Evolutionary conservation across 2,113 vertebrate genomes (phyloP), one percentile per base, ranked within the genome.

Genomic region (Myrmophylax atrothorax): DNA sequence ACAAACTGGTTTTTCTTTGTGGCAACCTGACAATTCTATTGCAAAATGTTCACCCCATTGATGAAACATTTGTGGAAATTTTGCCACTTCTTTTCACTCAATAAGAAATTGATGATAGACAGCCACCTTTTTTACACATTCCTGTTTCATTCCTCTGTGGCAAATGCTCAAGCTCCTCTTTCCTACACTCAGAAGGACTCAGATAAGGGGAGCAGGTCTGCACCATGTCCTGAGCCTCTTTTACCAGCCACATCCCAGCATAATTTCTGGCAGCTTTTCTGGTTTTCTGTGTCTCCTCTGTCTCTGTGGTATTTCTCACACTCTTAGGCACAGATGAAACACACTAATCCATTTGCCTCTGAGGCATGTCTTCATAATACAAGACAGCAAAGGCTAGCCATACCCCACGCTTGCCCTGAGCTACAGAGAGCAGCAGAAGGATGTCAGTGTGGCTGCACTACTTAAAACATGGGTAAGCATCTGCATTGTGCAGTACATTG

Each of bases 281-380:
- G 58, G 0, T 52, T 95, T 94, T 62, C 73, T 85, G 12, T 66
- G 23, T 68, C 62, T 79, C 29, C 10, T 50, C 38, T 75, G 44
- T 80, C 52, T 84, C 74, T 76, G 66, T 62, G 81, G 62, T 91
- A 87, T 89, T 89, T 91, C 77, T 93, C 67, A 68, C 46, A 42
- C 60, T 82, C 20, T 25, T 26, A 52, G 2, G 19, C 19, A 73
- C 74, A 94, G 69, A 87, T 46, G 59, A 33, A 53, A 11, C 7
- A 50, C 2, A 1, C 12, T 84, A 89, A 94, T 87, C 78, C 53
- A 24, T 79, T 68, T 90, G 62, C 62, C 75, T 60, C 58, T 28
- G 24, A 80, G 70, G 70, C 63, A 47, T n/a, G n/a, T 73, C 88
- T 88, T 86, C 46, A 29, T 58, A 50, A 73, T 10, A 62, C 17